A percentile compares a stretch with the other conserved stretches of the same genome.
phyloP scores from a whole-genome alignment of 30 jellyfish, hydroid and myxozoan species.

The Sanderia malayensis region DNA sequence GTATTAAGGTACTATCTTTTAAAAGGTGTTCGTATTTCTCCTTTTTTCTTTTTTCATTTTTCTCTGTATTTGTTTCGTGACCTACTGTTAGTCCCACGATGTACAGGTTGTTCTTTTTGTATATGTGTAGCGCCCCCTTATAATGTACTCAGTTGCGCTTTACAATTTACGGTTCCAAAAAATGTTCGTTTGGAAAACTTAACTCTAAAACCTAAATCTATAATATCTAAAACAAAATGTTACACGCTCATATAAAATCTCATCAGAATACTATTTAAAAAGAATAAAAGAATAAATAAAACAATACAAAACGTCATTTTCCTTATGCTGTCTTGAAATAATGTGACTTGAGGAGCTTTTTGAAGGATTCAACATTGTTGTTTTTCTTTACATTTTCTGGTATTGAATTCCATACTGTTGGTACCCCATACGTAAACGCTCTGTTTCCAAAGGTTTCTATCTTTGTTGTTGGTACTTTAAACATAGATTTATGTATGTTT shows the following conservation, averaged over 20 bases:
- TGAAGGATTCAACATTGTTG: conserved; percentile 23
- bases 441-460: conserved; percentile 36
- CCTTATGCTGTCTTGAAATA: conserved; percentile 13
- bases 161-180: conserved; percentile 7
- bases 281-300: not conserved
- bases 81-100: too few species aligned
- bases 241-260: conserved; percentile 20
- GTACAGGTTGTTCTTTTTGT: too few species aligned
- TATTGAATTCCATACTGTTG: conserved; percentile 30
- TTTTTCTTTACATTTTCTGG: conserved; percentile 20
- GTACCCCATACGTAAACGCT: conserved; percentile 31
- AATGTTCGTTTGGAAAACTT: not conserved
- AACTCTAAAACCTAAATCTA: conserved; percentile 13
- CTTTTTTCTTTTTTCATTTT: too few species aligned
- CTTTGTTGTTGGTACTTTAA: conserved; percentile 30
- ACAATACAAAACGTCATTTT: conserved; percentile 26
- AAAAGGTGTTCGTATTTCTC: too few species aligned
- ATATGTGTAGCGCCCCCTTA: conserved; percentile 21
- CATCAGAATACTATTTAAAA: conserved; percentile 1
- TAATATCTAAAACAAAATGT: conserved; percentile 10
- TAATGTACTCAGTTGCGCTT: conserved; percentile 21
- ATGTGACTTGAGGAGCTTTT: conserved; percentile 29
- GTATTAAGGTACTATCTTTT: too few species aligned
- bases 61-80: too few species aligned
- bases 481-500: conserved; percentile 23